Conservation (phyloP, 2,888 invertebrate genomes). For the Mamestra brassicae region DNA sequence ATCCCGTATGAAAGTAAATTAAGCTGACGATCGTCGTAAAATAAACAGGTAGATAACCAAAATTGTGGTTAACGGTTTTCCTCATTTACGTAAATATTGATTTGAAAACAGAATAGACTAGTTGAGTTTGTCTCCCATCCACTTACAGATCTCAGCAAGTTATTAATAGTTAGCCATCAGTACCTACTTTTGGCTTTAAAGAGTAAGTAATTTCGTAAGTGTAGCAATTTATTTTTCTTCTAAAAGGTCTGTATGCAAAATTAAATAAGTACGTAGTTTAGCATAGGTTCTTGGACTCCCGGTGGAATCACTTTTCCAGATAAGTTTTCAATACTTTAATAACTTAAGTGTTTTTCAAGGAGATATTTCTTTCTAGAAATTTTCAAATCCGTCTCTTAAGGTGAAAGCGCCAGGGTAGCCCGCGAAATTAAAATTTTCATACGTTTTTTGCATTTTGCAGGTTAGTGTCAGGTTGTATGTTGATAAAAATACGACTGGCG, state of each 20-base stretch:
- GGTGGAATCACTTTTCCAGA: constrained; percentile 5
- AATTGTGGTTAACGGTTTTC: no score
- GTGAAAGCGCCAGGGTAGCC: no score
- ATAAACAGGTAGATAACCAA: no score
- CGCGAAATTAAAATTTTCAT: no score
- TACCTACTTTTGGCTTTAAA: neutral
- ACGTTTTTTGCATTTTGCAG: no score
- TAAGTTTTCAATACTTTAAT: constrained; percentile 3
- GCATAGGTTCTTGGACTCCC: constrained; percentile 20
- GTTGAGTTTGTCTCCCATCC: no score
- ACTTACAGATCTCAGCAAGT: no score
- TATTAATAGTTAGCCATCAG: no score
- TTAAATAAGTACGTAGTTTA: neutral
- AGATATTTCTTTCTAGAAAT: neutral
- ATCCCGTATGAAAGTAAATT: constrained; percentile 1
- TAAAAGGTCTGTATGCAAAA: constrained; percentile 12
- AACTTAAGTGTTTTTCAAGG: constrained; percentile 27
- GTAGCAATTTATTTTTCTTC: neutral
- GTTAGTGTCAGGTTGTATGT: no score
- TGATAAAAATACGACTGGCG: no score
- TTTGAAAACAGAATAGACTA: no score
- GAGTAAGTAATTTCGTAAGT: neutral
- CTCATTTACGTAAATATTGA: no score
- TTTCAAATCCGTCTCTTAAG: neutral
- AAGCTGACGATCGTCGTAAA: neutral